Base-by-base conservation (phyloP, 2,888 invertebrate genomes). In the Philereme transversata region DNA sequence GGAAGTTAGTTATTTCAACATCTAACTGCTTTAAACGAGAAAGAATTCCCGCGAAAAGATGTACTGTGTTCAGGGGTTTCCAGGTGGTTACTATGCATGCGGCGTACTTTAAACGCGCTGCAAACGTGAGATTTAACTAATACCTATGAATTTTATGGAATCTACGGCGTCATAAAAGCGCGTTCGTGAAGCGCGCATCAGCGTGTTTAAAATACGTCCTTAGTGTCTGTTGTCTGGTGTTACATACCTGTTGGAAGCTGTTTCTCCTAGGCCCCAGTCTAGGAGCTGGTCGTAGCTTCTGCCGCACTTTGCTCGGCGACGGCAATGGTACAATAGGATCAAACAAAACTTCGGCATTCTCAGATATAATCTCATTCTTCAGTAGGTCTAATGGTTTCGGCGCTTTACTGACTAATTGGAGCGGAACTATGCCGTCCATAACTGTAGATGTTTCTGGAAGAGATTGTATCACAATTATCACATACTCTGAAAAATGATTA, bases 201-300 rank as follows among this genome's bases (percentile, higher is more conserved):
- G 22, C 22, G 1, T 1, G 22, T 22, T 22, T 22, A 22, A 22
- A 22, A 22, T 22, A 22, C 22, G 22, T 3, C 5, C 43, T 43
- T 9, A 43, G 9, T n/a, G 7, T 5, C 35, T 10, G 6, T 49
- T 9, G 6, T 5, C 35, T 10, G 6, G 36, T 9, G 6, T 38
- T 40, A 5, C 33, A 58, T 35, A 58, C 62, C 58, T 62, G 55
- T 40, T 65, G 61, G 43, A 95, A 84, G 81, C 95, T 95, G 74
- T 95, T 96, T 69, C 95, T 93, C 59, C 96, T 92, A 22, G 95
- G 94, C 5, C 83, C 86, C 54, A 96, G 88, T 70, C 95, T 91
- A 0, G 96, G 96, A 4, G 94, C 93, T 4, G 96, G 95, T 44
- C 95, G 93, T 41, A 96, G 94, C 65, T 96, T 94, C 0, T 94